These are phyloP conservation scores for Globia sparganii DNA, from an alignment of 2,888 invertebrate species.

Conservation along the genomic window DNA sequence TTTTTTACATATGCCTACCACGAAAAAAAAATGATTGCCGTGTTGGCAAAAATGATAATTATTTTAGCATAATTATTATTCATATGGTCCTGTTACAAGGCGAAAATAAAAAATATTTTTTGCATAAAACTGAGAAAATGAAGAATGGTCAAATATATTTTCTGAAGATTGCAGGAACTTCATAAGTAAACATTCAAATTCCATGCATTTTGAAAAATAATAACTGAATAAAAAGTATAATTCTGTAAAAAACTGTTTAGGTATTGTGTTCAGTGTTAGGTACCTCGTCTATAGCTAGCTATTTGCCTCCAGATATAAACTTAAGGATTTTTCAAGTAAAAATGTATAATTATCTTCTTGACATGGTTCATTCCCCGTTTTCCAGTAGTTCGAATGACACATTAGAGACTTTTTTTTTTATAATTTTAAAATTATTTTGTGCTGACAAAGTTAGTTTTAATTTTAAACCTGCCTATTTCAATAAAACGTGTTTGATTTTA, in stretches of 20 bases:
- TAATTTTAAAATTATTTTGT: not conserved
- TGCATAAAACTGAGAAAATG: not conserved
- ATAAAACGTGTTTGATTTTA: not conserved
- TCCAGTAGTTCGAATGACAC: not conserved
- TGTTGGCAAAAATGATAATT: not conserved
- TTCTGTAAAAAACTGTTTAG: not conserved
- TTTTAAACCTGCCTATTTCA: conserved; percentile 1
- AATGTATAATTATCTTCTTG: not conserved
- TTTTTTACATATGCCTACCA: not conserved
- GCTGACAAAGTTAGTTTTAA: not conserved
- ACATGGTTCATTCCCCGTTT: not conserved
- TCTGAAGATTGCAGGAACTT: not conserved
- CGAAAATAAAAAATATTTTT: not conserved
- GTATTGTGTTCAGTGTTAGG: not conserved
- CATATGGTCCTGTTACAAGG: not conserved
- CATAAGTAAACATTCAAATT: not conserved
- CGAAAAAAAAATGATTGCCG: not conserved
- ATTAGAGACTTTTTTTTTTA: not conserved
- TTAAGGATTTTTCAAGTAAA: no score
- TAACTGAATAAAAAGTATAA: not conserved
- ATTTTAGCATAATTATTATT: not conserved
- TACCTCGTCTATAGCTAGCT: not conserved
- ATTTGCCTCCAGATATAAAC: not conserved
- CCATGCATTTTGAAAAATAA: not conserved
- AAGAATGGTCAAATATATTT: not conserved